These are phyloP conservation scores for Tetragonisca angustula DNA, from an alignment of 2,888 invertebrate species.

Conservation along the genomic window DNA sequence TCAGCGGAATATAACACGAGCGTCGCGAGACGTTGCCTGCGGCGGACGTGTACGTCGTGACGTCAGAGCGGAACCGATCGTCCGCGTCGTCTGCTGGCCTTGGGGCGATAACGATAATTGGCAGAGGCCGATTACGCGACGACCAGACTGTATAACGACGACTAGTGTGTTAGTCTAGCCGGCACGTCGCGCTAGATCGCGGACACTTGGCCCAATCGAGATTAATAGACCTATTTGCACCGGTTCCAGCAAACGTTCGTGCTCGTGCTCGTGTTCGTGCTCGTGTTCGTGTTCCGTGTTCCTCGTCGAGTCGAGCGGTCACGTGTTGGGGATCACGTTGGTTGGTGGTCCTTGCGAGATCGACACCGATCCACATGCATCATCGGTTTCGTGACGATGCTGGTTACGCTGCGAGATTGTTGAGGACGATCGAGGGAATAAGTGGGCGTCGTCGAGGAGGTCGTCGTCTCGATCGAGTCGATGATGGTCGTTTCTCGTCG, in stretches of 20 bases:
- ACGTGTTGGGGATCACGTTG: background rate
- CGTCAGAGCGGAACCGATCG: slow-evolving; percentile 54
- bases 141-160: slow-evolving; percentile 8
- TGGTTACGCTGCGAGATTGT: background rate
- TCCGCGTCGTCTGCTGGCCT: slow-evolving; percentile 55
- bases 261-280: background rate
- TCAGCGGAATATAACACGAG: too few species aligned
- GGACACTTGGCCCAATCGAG: slow-evolving; percentile 50
- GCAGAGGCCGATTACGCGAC: slow-evolving; percentile 59
- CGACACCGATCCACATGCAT: background rate
- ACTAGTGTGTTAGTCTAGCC: slow-evolving; percentile 40
- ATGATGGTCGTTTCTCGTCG: background rate
- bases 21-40: background rate
- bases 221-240: slow-evolving; percentile 52
- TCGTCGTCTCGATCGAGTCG: background rate
- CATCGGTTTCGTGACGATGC: background rate
- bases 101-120: slow-evolving; percentile 70
- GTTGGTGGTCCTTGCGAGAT: background rate
- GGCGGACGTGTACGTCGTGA: background rate
- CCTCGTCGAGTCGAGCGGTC: background rate
- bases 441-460: background rate
- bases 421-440: background rate
- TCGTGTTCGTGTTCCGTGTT: background rate
- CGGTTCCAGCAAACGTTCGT: slow-evolving; percentile 14
- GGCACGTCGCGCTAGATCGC: slow-evolving; percentile 44